A percentile compares a stretch with the other conserved stretches of the same genome.
Evolutionary conservation across 2,888 invertebrate genomes (phyloP).

Genomic region (Psylliodes chrysocephalus): DNA sequence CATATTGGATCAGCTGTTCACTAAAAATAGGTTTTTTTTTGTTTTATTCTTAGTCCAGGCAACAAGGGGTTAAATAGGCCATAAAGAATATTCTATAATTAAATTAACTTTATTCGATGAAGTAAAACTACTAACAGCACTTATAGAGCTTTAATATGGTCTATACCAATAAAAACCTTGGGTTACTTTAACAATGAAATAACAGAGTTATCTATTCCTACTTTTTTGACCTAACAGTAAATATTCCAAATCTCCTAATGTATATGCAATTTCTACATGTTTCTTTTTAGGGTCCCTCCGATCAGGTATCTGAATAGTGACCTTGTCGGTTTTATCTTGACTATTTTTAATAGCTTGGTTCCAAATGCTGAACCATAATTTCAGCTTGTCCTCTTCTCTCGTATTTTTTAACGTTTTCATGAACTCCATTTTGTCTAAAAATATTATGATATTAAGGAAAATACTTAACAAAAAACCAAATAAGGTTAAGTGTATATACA

Average conservation of each 20-base stretch:
- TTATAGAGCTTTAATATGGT: constrained; percentile 1
- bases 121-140: background rate
- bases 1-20: too few relatives aligned
- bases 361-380: constrained; percentile 60
- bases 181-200: background rate
- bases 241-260: constrained; percentile 57
- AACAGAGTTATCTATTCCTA: constrained; percentile 7
- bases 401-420: constrained; percentile 55
- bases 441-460: too few relatives aligned
- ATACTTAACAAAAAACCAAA: too few relatives aligned
- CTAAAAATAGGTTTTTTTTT: too few relatives aligned
- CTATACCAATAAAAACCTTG: background rate
- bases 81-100: too few relatives aligned
- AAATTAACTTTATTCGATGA: too few relatives aligned
- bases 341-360: constrained; percentile 58
- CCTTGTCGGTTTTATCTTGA: constrained; percentile 57
- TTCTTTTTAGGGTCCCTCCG: constrained; percentile 47
- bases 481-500: too few relatives aligned
- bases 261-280: constrained; percentile 55
- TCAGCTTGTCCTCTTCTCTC: constrained; percentile 55
- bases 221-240: constrained; percentile 41
- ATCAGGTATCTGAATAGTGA: constrained; percentile 60
- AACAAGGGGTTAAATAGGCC: too few relatives aligned
- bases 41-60: too few relatives aligned
- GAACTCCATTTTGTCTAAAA: constrained; percentile 57